phyloP scores from a whole-genome alignment of 1,140 invertebrate species.

The Chrysopa pallens region DNA sequence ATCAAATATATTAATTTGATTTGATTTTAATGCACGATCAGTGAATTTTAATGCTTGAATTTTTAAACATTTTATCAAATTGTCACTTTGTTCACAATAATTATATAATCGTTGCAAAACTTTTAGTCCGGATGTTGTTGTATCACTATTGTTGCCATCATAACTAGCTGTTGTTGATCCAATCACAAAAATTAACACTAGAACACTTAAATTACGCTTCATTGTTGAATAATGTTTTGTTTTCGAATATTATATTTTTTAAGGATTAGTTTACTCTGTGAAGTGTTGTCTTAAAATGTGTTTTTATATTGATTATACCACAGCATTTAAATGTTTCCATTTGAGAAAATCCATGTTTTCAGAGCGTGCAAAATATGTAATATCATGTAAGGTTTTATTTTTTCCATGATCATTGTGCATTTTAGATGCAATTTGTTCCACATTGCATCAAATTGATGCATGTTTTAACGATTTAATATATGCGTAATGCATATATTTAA shows the following conservation, averaged over 20 bases:
- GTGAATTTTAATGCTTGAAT: constrained; percentile 39
- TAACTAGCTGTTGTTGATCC: not conserved
- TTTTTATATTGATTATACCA: not conserved
- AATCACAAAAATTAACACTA: not conserved
- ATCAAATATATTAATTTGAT: constrained; percentile 38
- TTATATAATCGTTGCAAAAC: constrained; percentile 32
- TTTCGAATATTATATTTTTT: too few relatives aligned
- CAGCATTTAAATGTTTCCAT: not conserved
- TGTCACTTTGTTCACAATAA: constrained; percentile 36
- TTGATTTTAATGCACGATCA: constrained; percentile 39
- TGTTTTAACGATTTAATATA: not conserved
- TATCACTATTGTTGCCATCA: too few relatives aligned
- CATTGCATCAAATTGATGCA: not conserved
- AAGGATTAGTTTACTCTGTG: too few relatives aligned
- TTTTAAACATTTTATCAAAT: constrained; percentile 46
- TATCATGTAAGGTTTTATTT: too few relatives aligned
- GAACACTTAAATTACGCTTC: not conserved
- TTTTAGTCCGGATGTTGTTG: constrained; percentile 6
- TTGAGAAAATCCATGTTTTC: not conserved
- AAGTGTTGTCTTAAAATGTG: too few relatives aligned
- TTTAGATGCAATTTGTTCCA: not conserved
- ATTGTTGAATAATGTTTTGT: not conserved
- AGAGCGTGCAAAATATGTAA: not conserved
- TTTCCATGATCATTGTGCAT: not conserved
- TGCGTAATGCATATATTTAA: too few relatives aligned